These are phyloP conservation scores for Todiramphus saurophagus DNA, from an alignment of 2,113 vertebrate genomes.

Conservation along the genomic window DNA sequence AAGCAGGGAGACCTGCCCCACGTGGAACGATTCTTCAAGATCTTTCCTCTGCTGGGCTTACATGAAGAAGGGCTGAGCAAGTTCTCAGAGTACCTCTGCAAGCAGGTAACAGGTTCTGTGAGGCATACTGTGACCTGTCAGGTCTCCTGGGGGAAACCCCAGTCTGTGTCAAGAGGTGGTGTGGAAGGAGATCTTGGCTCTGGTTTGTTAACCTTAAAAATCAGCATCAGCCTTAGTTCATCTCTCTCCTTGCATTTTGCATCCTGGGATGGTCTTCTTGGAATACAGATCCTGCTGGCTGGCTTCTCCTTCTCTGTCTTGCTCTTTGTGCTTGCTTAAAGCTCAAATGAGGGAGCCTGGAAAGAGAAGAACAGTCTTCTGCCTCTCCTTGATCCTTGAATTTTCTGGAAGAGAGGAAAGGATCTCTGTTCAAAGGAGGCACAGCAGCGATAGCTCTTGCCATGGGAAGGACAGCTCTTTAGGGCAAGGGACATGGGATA, in stretches of 20 bases:
- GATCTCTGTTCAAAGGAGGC: not conserved
- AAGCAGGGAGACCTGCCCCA: conserved; percentile 88
- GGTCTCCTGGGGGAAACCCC: not conserved
- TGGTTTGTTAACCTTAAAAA: not conserved
- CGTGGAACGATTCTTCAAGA: conserved; percentile 98
- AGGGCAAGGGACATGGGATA: not conserved
- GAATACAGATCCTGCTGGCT: not conserved
- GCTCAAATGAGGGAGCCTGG: not conserved
- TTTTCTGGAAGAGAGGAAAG: not conserved
- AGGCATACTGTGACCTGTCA: not conserved
- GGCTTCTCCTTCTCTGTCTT: not conserved
- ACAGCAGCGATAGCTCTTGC: not conserved
- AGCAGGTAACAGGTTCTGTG: conserved; percentile 80
- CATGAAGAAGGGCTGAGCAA: conserved; percentile 94
- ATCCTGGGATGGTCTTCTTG: not conserved
- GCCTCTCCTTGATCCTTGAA: not conserved
- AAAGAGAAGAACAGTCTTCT: not conserved
- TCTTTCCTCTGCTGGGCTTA: conserved; percentile 93
- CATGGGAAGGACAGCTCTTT: not conserved
- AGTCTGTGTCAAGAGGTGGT: not conserved
- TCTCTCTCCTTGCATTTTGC: not conserved
- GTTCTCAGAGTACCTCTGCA: conserved; percentile 94
- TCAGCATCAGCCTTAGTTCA: not conserved
- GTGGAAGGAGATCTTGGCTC: not conserved
- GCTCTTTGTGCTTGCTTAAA: not conserved